A percentile compares a stretch with the other conserved stretches of the same genome.
phyloP scores from a whole-genome alignment of 2,113 vertebrate species.

The Otolemur garnettii region DNA sequence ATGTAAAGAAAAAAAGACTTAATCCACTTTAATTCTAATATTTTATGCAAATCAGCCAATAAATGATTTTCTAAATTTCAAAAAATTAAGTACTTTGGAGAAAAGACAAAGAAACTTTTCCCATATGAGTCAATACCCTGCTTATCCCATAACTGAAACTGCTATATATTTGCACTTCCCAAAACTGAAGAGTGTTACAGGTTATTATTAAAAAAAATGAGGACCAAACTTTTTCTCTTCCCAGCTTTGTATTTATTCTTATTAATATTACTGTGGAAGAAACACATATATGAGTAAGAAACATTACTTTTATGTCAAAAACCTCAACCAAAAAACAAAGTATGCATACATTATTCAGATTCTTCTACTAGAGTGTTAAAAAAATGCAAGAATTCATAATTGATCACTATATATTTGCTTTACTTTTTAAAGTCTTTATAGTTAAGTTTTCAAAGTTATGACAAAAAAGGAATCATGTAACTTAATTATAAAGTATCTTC shows the following conservation, averaged over 20 bases:
- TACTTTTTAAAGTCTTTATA: conserved; percentile 16
- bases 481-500: conserved; percentile 34
- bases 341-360: not conserved
- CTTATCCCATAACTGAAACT: not conserved
- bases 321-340: not conserved
- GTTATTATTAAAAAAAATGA: conserved; percentile 36
- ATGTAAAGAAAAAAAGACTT: conserved; percentile 72
- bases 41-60: not conserved
- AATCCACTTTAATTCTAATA: conserved; percentile 47
- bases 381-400: conserved; percentile 17
- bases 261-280: not conserved
- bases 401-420: not conserved
- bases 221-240: not conserved
- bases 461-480: not conserved
- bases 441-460: conserved; percentile 45
- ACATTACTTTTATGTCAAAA: conserved; percentile 24
- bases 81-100: not conserved
- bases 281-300: conserved; percentile 26
- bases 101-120: conserved; percentile 6
- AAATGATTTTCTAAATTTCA: conserved; percentile 31
- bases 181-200: not conserved
- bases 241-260: conserved; percentile 15
- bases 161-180: conserved; percentile 20
- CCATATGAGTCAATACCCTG: not conserved
- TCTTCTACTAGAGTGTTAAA: not conserved